Percentiles rank a stretch among this genome's conserved stretches.
phyloP scores from a whole-genome alignment of 1,140 invertebrate genomes.

The Reticulitermes speratus region DNA sequence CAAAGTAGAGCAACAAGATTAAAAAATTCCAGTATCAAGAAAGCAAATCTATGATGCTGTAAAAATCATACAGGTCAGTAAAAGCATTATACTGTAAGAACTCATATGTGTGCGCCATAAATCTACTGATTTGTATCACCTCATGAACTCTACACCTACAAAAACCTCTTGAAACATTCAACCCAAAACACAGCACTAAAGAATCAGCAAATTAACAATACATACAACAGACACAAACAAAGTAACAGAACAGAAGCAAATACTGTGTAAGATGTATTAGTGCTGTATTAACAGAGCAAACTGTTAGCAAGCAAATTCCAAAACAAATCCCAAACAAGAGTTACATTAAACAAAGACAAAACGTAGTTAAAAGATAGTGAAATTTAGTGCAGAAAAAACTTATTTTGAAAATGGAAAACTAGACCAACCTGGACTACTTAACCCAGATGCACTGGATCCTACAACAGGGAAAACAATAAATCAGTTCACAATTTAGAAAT shows the following conservation, averaged over 20 bases:
- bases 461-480: slow-evolving; percentile 24
- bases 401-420: slow-evolving; percentile 28
- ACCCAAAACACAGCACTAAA: not conserved
- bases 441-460: slow-evolving; percentile 34
- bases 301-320: slow-evolving; percentile 21
- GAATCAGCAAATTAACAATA: not conserved
- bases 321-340: slow-evolving; percentile 7
- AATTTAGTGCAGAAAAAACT: slow-evolving; percentile 7
- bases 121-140: too few species aligned
- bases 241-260: not conserved
- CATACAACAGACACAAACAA: not conserved
- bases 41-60: too few species aligned
- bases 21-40: too few species aligned
- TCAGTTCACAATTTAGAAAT: slow-evolving; percentile 3
- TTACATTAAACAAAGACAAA: slow-evolving; percentile 5
- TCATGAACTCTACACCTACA: too few species aligned
- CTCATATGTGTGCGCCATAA: too few species aligned
- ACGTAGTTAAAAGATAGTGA: slow-evolving; percentile 24
- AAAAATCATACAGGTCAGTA: too few species aligned
- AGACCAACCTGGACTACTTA: slow-evolving; percentile 33
- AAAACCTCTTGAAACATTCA: not conserved
- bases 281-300: not conserved
- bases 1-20: too few species aligned
- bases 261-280: not conserved
- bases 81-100: too few species aligned